phyloP scores from a whole-genome alignment of 2,113 vertebrate genomes.

The Tragelaphus buxtoni region DNA sequence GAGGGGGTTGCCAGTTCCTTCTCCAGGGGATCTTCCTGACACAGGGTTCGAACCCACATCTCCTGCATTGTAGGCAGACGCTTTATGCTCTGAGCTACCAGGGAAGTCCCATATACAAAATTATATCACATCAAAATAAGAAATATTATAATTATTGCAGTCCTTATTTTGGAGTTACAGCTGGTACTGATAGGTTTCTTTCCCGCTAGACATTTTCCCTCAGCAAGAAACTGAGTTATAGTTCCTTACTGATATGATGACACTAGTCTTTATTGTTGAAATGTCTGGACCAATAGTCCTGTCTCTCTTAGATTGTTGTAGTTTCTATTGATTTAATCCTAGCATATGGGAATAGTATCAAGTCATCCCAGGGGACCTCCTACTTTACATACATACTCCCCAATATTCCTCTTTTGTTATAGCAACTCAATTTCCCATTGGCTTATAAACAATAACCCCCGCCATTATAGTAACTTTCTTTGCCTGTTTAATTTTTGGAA shows the following conservation, averaged over 20 bases:
- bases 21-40: neutral
- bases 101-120: neutral
- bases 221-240: neutral
- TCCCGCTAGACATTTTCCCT: neutral
- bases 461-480: neutral
- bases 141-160: neutral
- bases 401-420: neutral
- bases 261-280: neutral
- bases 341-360: neutral
- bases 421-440: neutral
- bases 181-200: neutral
- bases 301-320: neutral
- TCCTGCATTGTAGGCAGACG: neutral
- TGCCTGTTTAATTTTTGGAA: neutral
- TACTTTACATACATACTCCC: neutral
- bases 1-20: neutral
- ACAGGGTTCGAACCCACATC: fast-evolving
- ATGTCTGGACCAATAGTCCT: neutral
- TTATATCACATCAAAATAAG: neutral
- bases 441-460: neutral
- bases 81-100: neutral
- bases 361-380: neutral
- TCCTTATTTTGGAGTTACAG: neutral
- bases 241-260: neutral
- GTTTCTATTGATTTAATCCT: neutral